phyloP scores from a whole-genome alignment of 2,888 invertebrate genomes.

The Eupithecia subfuscata region DNA sequence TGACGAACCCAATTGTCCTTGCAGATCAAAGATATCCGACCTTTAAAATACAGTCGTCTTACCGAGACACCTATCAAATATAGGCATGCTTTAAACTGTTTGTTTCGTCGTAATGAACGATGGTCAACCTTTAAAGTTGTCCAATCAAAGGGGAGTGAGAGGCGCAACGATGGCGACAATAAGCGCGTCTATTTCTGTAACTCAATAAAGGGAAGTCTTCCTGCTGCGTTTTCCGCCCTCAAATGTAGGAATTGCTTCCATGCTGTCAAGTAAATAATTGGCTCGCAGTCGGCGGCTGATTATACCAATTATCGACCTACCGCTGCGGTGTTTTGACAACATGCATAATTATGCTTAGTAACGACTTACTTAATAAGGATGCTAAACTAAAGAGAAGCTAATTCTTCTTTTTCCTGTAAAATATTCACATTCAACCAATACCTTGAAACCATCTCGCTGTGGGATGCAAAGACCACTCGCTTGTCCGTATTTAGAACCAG shows the following conservation, averaged over 20 bases:
- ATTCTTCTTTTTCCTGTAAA: neutral
- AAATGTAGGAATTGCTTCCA: slow-evolving; percentile 83
- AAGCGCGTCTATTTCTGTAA: slow-evolving; percentile 61
- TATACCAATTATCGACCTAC: slow-evolving; percentile 81
- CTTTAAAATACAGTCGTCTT: neutral
- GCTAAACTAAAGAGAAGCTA: neutral
- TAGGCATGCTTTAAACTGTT: neutral
- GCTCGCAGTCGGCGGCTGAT: slow-evolving; percentile 79
- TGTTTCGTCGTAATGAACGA: slow-evolving; percentile 13
- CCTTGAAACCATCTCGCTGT: slow-evolving; percentile 6
- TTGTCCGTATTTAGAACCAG: slow-evolving; percentile 29
- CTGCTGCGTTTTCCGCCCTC: slow-evolving; percentile 81
- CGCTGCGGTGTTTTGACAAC: slow-evolving; percentile 82
- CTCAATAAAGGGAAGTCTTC: slow-evolving; percentile 80
- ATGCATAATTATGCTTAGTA: slow-evolving; percentile 59
- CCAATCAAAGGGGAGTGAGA: slow-evolving; percentile 39
- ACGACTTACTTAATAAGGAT: slow-evolving; percentile 41
- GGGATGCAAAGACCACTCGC: slow-evolving; percentile 15
- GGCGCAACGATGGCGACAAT: slow-evolving; percentile 53
- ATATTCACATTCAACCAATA: neutral
- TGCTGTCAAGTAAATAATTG: slow-evolving; percentile 82
- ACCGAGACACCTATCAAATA: neutral
- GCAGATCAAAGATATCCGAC: slow-evolving; percentile 10
- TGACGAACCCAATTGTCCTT: slow-evolving; percentile 6
- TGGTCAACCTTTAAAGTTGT: slow-evolving; percentile 26